Conservation (phyloP, 2,888 invertebrate genomes). For the Lapara coniferarum region DNA sequence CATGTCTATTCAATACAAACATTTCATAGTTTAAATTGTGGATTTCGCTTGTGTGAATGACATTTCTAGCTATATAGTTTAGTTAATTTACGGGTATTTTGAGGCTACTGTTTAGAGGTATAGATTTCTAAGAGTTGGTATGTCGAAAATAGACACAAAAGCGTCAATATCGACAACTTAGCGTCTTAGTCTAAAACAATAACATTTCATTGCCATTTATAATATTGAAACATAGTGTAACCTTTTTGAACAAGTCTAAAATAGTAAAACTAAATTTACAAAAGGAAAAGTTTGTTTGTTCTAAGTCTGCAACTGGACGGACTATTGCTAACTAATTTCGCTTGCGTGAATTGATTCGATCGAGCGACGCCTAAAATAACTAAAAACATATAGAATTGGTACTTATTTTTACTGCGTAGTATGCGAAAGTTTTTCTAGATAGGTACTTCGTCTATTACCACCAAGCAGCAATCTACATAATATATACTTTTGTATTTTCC, state of each 20-base stretch:
- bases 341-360: neutral
- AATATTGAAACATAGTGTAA: neutral
- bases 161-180: too few relatives aligned
- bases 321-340: neutral
- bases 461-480: too few relatives aligned
- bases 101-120: too few relatives aligned
- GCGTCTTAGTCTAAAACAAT: too few relatives aligned
- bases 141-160: too few relatives aligned
- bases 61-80: neutral
- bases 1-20: conserved; percentile 11
- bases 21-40: conserved; percentile 7
- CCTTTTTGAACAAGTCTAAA: neutral
- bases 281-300: conserved; percentile 1
- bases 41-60: neutral
- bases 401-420: neutral
- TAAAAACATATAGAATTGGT: neutral
- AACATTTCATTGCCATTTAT: neutral
- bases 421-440: too few relatives aligned
- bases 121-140: too few relatives aligned
- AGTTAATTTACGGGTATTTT: too few relatives aligned
- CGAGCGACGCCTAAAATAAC: neutral
- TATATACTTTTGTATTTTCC: too few relatives aligned
- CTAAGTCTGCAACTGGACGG: neutral
- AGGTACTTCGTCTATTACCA: too few relatives aligned
- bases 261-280: neutral